phyloP scores from a whole-genome alignment of 2,888 invertebrate genomes.

The Campaea margaritaria region DNA sequence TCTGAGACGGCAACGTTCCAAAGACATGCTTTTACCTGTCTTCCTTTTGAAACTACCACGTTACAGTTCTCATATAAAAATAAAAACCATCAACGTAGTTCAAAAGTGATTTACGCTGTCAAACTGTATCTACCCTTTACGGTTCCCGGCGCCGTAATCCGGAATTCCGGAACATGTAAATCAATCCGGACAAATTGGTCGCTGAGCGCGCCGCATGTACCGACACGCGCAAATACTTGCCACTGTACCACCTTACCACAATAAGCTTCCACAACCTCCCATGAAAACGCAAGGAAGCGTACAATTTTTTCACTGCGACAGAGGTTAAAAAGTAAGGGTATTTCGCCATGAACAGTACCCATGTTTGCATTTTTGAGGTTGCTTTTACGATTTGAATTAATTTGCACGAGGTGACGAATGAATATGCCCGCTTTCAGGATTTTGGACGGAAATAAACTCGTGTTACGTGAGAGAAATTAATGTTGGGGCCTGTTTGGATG shows the following conservation, averaged over 20 bases:
- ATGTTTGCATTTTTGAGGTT: slow-evolving; percentile 35
- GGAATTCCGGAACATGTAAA: slow-evolving; percentile 33
- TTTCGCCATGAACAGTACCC: slow-evolving; percentile 16
- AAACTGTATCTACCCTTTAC: slow-evolving; percentile 18
- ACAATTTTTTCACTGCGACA: slow-evolving; percentile 7
- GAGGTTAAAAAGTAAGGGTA: not conserved
- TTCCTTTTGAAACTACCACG: no score
- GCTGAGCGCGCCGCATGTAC: slow-evolving; percentile 21
- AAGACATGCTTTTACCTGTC: no score
- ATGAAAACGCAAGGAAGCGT: not conserved
- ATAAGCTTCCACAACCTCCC: not conserved
- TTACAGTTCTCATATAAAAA: no score
- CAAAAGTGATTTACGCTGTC: slow-evolving; percentile 21
- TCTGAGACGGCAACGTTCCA: no score
- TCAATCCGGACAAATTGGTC: slow-evolving; percentile 35
- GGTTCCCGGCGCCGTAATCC: slow-evolving; percentile 20
- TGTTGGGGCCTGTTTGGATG: slow-evolving; percentile 14
- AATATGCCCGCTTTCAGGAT: slow-evolving; percentile 27
- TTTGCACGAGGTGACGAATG: slow-evolving; percentile 34
- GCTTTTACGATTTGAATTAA: slow-evolving; percentile 37
- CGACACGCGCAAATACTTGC: slow-evolving; percentile 1
- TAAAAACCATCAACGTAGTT: not conserved
- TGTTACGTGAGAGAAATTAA: slow-evolving; percentile 30
- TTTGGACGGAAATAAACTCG: slow-evolving; percentile 22
- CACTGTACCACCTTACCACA: slow-evolving; percentile 11